Conservation (phyloP, 2,797 vertebrate species). For the Megaceryle alcyon region DNA sequence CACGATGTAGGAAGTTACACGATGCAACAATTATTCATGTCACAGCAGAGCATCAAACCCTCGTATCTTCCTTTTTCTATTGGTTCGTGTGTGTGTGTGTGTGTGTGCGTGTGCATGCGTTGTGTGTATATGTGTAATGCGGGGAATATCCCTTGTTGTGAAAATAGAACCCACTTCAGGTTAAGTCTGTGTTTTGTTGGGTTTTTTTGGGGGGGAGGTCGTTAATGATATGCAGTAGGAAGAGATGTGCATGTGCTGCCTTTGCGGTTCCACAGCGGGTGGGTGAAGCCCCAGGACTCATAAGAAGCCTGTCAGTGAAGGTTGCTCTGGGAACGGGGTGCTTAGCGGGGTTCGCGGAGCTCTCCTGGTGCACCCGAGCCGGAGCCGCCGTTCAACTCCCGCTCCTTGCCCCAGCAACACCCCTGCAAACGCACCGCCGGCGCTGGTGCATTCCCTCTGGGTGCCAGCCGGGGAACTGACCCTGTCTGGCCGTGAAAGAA, state of each 20-base stretch:
- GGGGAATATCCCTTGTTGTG: slow-evolving; percentile 56
- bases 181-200: slow-evolving; percentile 47
- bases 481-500: neutral
- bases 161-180: slow-evolving; percentile 70
- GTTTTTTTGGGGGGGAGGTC: neutral
- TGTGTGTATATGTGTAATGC: slow-evolving; percentile 20
- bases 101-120: neutral
- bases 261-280: neutral
- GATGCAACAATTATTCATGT: slow-evolving; percentile 75
- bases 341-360: no score
- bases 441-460: rapidly evolving
- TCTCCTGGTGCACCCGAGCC: neutral
- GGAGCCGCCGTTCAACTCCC: neutral
- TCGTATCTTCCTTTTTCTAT: slow-evolving; percentile 13
- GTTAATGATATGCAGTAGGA: neutral
- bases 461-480: neutral
- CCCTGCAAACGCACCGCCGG: neutral
- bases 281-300: neutral
- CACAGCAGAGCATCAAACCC: slow-evolving; percentile 69
- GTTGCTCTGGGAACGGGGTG: neutral
- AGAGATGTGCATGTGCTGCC: neutral
- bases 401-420: neutral
- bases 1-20: slow-evolving; percentile 76
- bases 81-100: neutral
- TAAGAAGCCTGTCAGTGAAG: neutral